Percentiles rank a stretch among this genome's conserved stretches.
phyloP scores from a whole-genome alignment of 2,797 vertebrate species.

The Pangasius macronema region DNA sequence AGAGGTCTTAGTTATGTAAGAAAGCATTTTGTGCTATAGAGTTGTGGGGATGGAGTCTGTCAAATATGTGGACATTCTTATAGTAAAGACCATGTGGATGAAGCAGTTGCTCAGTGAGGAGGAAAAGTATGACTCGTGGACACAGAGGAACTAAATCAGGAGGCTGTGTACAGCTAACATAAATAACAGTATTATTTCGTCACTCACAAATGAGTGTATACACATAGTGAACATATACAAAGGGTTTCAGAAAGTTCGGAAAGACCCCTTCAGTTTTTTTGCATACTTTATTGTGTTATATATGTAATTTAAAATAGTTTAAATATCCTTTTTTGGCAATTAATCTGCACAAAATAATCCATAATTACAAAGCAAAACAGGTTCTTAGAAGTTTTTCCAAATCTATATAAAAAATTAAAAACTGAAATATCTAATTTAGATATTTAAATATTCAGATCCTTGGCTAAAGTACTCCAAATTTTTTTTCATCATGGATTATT shows the following conservation, averaged over 20 bases:
- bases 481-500: neutral
- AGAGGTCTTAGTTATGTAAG: conserved; percentile 34
- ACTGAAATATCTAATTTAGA: neutral
- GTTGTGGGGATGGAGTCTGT: neutral
- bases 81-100: conserved; percentile 12
- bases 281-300: neutral
- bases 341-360: neutral
- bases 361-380: neutral
- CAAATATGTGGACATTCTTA: conserved; percentile 7
- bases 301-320: neutral
- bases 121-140: conserved; percentile 38
- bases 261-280: neutral
- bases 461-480: neutral
- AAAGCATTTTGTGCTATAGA: conserved; percentile 22
- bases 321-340: neutral
- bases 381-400: neutral
- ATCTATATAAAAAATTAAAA: neutral
- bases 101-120: conserved; percentile 39
- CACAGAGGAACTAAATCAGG: conserved; percentile 29
- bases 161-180: conserved; percentile 8
- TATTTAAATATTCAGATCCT: neutral
- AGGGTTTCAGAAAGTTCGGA: neutral
- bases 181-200: neutral
- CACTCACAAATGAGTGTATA: neutral
- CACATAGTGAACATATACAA: neutral